A percentile compares a stretch with the other conserved stretches of the same genome.
Conservation (phyloP, 1,140 invertebrate genomes). For the Papilio machaon region DNA sequence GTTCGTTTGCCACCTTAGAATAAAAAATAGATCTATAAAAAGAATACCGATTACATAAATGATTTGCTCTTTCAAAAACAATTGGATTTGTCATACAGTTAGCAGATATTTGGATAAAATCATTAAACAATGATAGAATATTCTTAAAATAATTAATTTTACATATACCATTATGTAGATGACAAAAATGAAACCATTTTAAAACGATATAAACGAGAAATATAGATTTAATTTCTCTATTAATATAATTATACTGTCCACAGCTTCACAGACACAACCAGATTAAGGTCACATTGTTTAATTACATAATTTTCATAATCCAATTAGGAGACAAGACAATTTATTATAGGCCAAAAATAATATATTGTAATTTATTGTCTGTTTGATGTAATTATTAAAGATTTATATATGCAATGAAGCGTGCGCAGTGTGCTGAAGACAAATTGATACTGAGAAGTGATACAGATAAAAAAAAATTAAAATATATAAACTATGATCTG, state of each 20-base stretch:
- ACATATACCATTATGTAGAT: background rate
- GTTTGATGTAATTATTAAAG: background rate
- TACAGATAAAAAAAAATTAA: background rate
- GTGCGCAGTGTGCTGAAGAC: background rate
- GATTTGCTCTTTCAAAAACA: background rate
- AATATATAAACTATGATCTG: background rate
- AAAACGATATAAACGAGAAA: background rate
- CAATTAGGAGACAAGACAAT: background rate
- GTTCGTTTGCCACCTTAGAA: no score
- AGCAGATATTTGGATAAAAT: background rate
- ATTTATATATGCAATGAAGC: background rate
- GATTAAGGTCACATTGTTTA: background rate
- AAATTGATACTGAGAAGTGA: background rate
- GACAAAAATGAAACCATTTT: background rate
- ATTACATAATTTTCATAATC: no score
- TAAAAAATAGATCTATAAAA: background rate
- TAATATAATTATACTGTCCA: background rate
- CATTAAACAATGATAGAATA: background rate
- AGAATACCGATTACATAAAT: background rate
- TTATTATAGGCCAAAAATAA: background rate
- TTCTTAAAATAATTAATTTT: background rate
- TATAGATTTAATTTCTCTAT: background rate
- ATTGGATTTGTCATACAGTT: background rate
- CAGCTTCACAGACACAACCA: background rate
- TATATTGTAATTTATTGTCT: background rate